Base-by-base conservation (phyloP, 2,113 vertebrate species). In the Silurus glanis region DNA sequence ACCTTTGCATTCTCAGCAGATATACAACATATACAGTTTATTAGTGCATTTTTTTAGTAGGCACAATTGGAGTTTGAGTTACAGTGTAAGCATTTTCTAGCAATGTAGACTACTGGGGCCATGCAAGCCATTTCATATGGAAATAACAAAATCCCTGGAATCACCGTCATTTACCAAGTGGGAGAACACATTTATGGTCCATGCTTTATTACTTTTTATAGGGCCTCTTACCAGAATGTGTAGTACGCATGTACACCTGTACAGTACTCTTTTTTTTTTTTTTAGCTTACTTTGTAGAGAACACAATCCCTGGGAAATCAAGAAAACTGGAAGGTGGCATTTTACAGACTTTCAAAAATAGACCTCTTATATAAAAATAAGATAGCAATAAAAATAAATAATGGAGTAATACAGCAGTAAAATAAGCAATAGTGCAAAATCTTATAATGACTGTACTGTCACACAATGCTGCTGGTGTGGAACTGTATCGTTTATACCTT, bases 81-180 rank as follows among this genome's bases (percentile, higher is more conserved):
- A 72, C 81, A 85, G 45, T 21, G 83, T 90, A 87, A 90, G 89
- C 89, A 90, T 69, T 90, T 90, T 87, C 47, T 75, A 66, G 83
- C 58, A 74, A 66, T 25, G 76, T 58, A 23, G 84, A 53, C 75
- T 56, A 37, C 37, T 80, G 83, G 81, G 86, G 84, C 74, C 19
- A 37, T 59, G 16, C 28, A 69, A 69, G 76, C 76, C 23, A 45
- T 17, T 85, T 85, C n/a, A 85, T 85, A 81, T 86, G 81, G 78
- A 87, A 86, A 87, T 88, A 85, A 71, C 66, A 83, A 71, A 80
- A 72, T 64, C 75, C 28, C 61, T 83, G 56, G 28, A 87, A 85
- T 55, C 67, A 59, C 78, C 88, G 69, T 82, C 78, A 53, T 87
- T 81, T 76, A 86, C 58, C 49, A 64, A 23, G 53, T 81, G 5